These are phyloP conservation scores for Dendrophyllia cribrosa DNA, from an alignment of 64 coral and sea anemone genomes.

Conservation along the genomic window DNA sequence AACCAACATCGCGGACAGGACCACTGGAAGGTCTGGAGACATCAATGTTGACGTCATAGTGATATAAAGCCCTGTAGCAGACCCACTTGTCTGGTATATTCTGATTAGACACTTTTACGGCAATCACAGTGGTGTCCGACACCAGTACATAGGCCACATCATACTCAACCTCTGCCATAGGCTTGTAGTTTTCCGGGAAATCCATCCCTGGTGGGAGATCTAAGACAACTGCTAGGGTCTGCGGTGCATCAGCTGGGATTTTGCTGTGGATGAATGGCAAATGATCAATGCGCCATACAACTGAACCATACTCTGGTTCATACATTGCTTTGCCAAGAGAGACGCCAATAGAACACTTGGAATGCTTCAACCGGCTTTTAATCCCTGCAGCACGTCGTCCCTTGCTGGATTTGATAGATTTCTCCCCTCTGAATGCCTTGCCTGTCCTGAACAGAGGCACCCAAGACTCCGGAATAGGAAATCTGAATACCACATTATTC, in stretches of 20 bases:
- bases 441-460: conserved; percentile 88
- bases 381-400: conserved; percentile 79
- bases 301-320: conserved; percentile 87
- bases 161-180: conserved; percentile 86
- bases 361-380: conserved; percentile 88
- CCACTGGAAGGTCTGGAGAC: conserved; percentile 75
- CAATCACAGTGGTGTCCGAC: conserved; percentile 95
- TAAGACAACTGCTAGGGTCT: conserved; percentile 74
- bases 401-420: conserved; percentile 93
- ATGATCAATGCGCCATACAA: conserved; percentile 96
- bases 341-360: conserved; percentile 86
- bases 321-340: conserved; percentile 92
- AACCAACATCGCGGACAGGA: conserved; percentile 89
- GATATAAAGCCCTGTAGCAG: conserved; percentile 83
- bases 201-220: conserved; percentile 83
- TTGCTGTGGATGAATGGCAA: conserved; percentile 94
- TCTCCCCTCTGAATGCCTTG: conserved; percentile 85
- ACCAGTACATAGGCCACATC: conserved; percentile 88
- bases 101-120: conserved; percentile 95
- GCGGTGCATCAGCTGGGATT: conserved; percentile 90
- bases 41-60: conserved; percentile 90
- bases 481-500: conserved; percentile 93
- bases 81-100: conserved; percentile 97
- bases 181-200: conserved; percentile 87
- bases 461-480: conserved; percentile 95